Percentiles rank a stretch among this genome's conserved stretches.
These are phyloP conservation scores for Margarornis squamiger DNA, from an alignment of 2,797 vertebrate species.

Conservation along the genomic window DNA sequence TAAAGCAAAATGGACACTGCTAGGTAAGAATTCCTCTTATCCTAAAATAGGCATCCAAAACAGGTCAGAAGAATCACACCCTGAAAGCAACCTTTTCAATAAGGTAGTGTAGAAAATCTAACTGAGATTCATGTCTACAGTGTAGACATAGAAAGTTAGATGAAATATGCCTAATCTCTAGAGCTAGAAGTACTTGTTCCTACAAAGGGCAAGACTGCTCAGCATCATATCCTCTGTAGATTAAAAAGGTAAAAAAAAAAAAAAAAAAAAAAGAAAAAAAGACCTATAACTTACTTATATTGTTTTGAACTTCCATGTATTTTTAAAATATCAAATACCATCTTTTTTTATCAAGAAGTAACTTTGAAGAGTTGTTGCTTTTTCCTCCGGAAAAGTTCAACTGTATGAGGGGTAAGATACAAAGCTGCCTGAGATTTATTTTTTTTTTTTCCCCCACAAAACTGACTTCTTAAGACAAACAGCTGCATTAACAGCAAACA, in stretches of 20 bases:
- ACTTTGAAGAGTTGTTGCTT: background rate
- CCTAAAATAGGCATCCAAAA: background rate
- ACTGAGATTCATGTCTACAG: background rate
- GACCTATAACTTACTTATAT: background rate
- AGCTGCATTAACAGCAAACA: background rate
- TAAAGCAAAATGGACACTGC: background rate
- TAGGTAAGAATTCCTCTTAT: background rate
- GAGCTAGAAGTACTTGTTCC: background rate
- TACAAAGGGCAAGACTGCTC: background rate
- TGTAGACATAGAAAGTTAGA: background rate
- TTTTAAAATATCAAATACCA: background rate
- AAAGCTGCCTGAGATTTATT: background rate
- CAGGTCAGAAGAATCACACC: background rate
- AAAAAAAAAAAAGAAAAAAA: background rate
- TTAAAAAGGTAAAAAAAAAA: background rate
- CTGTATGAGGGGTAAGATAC: background rate
- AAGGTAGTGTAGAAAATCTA: background rate
- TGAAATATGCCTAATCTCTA: background rate
- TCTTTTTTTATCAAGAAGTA: background rate
- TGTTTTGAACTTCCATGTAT: background rate
- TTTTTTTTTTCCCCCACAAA: background rate
- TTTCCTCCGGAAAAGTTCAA: background rate
- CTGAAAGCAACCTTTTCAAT: background rate
- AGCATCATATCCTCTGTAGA: background rate
- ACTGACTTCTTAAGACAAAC: background rate